phyloP scores from a whole-genome alignment of 2,797 vertebrate species.

The Uromys caudimaculatus region DNA sequence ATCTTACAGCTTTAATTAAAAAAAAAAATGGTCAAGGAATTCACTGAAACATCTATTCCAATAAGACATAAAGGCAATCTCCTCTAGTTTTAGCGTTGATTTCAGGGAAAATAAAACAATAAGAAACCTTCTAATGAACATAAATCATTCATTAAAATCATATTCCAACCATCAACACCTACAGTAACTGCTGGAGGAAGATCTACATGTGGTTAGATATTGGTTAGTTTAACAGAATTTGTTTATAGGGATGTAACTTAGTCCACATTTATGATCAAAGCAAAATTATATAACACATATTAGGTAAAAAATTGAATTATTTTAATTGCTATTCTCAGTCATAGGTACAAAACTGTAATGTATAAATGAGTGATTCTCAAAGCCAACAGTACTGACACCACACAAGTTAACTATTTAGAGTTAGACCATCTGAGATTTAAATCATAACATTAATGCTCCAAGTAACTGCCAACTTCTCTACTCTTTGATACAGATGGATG shows the following conservation, averaged over 20 bases:
- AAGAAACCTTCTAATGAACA: background rate
- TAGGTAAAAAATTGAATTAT: background rate
- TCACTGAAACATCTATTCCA: background rate
- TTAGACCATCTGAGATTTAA: constrained; percentile 6
- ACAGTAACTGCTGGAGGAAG: background rate
- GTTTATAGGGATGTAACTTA: background rate
- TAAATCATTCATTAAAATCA: constrained; percentile 57
- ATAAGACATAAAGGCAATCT: constrained; percentile 25
- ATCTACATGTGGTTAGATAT: background rate
- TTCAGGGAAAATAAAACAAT: constrained; percentile 40
- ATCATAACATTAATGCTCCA: constrained; percentile 10
- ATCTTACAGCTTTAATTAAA: constrained; percentile 18
- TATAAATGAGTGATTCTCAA: constrained; percentile 2
- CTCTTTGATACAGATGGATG: background rate
- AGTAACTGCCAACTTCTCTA: background rate
- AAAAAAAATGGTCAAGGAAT: constrained; percentile 37
- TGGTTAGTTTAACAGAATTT: background rate
- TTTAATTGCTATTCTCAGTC: constrained; percentile 16
- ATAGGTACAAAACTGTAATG: background rate
- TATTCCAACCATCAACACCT: background rate
- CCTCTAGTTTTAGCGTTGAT: constrained; percentile 10
- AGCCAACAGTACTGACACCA: background rate
- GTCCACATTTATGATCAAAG: background rate
- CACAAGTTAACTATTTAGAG: constrained; percentile 14
- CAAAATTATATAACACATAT: constrained; percentile 16